Evolutionary conservation across 2,113 vertebrate species (phyloP), one percentile per base, ranked within the genome.

Genomic region (Aptenodytes patagonicus): DNA sequence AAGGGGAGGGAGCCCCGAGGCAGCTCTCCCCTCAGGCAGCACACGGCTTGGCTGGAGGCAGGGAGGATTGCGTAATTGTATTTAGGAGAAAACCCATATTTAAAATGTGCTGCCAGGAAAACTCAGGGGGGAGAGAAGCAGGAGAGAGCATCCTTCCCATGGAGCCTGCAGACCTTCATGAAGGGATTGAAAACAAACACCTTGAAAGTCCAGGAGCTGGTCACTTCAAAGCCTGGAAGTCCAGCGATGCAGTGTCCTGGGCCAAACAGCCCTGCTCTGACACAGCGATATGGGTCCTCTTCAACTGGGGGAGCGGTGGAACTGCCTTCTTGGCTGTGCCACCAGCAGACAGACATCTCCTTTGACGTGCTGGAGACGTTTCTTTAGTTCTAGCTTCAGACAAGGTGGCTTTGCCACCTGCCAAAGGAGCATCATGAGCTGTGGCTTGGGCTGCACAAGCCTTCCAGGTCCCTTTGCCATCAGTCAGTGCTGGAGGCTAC

Each of bases 241-340:
- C 34, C 46, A 85, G n/a, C 49, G 75, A 24, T 42, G 25, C 19
- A 13, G n/a, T 32, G 46, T 44, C 36, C 29, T 21, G 38, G 38
- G 46, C 31, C 44, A 36, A 29, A 44, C 13, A 40, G 36, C 49
- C 54, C 54, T 38, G 44, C 58, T 31, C 49, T 22, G 13, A 34
- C 13, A 17, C 54, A 38, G 61, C 1, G 0, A 36, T 20, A 13
- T 11, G 5, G 40, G 6, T 11, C n/a, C 17, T 57, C 11, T 29
- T 49, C n/a, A 28, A 0, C 1, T 24, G 25, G 12, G n/a, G 31
- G 42, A 46, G 28, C 0, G 0, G 40, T 42, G 32, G 17, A 38
- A 19, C 22, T 42, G n/a, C 54, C 51, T 40, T 46, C 78, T 34
- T 44, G 44, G 36, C 38, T 36, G 17, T n/a, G 28, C 32, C 47